Base-by-base conservation (phyloP, 2,888 invertebrate species). In the Hofmannophila pseudospretella region DNA sequence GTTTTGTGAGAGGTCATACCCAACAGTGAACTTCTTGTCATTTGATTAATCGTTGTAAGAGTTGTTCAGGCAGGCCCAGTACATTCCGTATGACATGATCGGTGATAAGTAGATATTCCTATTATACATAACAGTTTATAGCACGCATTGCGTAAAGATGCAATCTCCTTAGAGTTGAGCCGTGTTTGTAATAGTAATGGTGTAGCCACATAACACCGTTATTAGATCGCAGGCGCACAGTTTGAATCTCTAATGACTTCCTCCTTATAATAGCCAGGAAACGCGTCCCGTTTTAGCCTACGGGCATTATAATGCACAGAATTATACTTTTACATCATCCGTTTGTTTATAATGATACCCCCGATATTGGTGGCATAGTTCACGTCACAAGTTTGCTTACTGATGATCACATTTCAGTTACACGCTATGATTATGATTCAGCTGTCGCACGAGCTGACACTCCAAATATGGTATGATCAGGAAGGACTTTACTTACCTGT, bases 231-330 rank as follows among this genome's bases (percentile, higher is more conserved):
- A 53, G 63, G 56, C 67, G 56, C 67, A 62, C 63, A 56, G 61
- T 69, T 72, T 60, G 69, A 71, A 76, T 76, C 58, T 51, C 60
- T 76, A 78, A 79, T 76, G 75, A 73, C 67, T 80, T 80, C 76
- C 78, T 67, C 57, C 60, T 58, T 59, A 64, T 71, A 69, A 69
- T 67, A 53, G 54, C 58, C 71, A 71, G 78, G 74, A 77, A 79
- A 69, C 56, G 60, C 51, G 64, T 67, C 67, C 69, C 67, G 64
- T 62, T 62, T 51, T 58, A 58, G 51, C 54, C 51, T 51, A 53
- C 32, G n/a, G n/a, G n/a, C 13, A 22, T 31, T 23, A 19, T 30
- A 26, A 26, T 19, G 39, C 44, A 51, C 44, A 41, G 41, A 32
- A 41, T 45, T 27, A 26, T 43, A 43, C 45, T 43, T 47, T 42